phyloP scores from a whole-genome alignment of 2,888 invertebrate genomes.

The Monopis laevigella region DNA sequence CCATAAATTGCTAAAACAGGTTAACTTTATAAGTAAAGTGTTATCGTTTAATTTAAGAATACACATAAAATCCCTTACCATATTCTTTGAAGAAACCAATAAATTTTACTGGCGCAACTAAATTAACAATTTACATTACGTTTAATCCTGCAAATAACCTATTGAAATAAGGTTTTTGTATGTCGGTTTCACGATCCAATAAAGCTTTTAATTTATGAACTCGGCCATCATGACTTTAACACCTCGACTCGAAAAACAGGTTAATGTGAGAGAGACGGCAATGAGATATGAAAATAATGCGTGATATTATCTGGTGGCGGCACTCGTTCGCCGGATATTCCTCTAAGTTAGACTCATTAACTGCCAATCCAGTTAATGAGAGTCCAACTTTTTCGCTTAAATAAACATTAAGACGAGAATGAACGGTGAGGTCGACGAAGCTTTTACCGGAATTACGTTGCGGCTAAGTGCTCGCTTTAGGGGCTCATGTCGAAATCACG shows the following conservation, averaged over 20 bases:
- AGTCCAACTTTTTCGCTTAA: constrained; percentile 56
- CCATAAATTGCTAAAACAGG: no score
- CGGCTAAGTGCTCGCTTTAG: constrained; percentile 49
- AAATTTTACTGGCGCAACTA: no score
- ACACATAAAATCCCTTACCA: no score
- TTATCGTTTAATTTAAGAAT: no score
- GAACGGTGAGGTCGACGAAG: constrained; percentile 38
- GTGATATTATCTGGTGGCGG: constrained; percentile 41
- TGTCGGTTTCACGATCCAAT: constrained; percentile 25
- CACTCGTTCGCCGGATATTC: constrained; percentile 27
- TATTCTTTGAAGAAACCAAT: no score
- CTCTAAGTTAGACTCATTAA: constrained; percentile 48
- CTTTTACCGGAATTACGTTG: constrained; percentile 57
- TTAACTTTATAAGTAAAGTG: no score
- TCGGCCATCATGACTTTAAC: constrained; percentile 37
- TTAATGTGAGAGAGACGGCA: constrained; percentile 37
- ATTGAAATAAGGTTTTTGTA: constrained; percentile 6
- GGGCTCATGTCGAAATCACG: constrained; percentile 29
- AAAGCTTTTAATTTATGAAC: constrained; percentile 39
- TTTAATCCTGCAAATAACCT: no score
- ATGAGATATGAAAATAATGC: constrained; percentile 52
- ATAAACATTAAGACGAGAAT: constrained; percentile 57
- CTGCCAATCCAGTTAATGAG: constrained; percentile 53
- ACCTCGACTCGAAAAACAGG: constrained; percentile 43
- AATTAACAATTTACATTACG: no score